Conservation (phyloP, 2,113 vertebrate genomes). For the Protobothrops flavoviridis region DNA sequence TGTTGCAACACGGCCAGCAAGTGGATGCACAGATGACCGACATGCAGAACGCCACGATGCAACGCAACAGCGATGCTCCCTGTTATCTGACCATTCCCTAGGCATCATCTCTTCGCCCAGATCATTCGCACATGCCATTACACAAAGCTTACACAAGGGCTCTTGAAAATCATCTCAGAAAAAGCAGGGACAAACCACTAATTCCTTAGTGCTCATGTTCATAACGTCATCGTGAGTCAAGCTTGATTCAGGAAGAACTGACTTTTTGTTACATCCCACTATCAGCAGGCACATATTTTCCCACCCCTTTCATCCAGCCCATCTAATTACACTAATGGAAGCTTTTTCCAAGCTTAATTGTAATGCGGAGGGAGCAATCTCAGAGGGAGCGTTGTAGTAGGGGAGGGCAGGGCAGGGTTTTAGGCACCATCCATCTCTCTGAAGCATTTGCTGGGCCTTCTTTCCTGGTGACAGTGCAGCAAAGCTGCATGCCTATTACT, state of each 20-base stretch:
- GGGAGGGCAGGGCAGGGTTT: not conserved
- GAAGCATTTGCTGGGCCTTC: not conserved
- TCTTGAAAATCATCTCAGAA: not conserved
- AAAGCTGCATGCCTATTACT: fast-evolving
- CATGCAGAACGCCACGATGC: not conserved
- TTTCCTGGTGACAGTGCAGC: not conserved
- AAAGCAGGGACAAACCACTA: not conserved
- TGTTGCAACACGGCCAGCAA: not conserved
- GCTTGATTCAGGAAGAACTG: not conserved
- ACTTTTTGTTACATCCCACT: not conserved
- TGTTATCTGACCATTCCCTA: not conserved
- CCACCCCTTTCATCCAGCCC: not conserved
- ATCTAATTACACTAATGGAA: not conserved
- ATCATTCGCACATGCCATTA: not conserved
- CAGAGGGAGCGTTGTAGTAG: not conserved
- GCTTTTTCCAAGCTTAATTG: not conserved
- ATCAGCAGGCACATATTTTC: not conserved
- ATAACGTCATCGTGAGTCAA: not conserved
- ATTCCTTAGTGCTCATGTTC: not conserved
- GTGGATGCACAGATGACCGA: not conserved
- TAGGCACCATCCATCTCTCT: not conserved
- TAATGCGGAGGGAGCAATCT: not conserved
- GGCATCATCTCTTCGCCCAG: not conserved
- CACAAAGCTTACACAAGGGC: not conserved
- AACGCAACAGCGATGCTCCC: not conserved